These are phyloP conservation scores for Aphrophora alni DNA, from an alignment of 2,888 invertebrate species.

Conservation along the genomic window DNA sequence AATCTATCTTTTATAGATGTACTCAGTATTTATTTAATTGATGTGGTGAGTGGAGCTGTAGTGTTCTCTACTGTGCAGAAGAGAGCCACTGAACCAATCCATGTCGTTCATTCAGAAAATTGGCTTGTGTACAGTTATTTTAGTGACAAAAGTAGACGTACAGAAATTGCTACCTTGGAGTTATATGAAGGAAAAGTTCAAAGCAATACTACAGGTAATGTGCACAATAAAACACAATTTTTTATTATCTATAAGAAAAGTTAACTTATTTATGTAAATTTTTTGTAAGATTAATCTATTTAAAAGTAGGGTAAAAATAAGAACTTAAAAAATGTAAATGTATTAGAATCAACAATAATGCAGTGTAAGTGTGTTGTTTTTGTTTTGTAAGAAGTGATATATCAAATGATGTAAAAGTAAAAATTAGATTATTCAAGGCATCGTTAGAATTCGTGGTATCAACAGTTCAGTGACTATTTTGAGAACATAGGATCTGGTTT, in stretches of 20 bases:
- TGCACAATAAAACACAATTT: not conserved
- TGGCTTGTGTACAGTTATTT: constrained; percentile 94
- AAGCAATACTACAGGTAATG: constrained; percentile 72
- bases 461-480: too few relatives aligned
- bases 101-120: constrained; percentile 95
- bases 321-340: too few relatives aligned
- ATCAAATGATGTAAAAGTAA: too few relatives aligned
- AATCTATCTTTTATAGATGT: constrained; percentile 72
- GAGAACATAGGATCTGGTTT: too few relatives aligned
- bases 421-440: too few relatives aligned
- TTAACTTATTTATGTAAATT: too few relatives aligned
- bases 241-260: too few relatives aligned
- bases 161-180: constrained; percentile 92
- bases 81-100: constrained; percentile 81
- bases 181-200: constrained; percentile 92
- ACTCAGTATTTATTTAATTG: constrained; percentile 85
- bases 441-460: too few relatives aligned
- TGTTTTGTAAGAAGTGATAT: too few relatives aligned
- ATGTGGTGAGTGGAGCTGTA: constrained; percentile 88
- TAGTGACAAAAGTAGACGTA: constrained; percentile 91
- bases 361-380: too few relatives aligned
- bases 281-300: too few relatives aligned
- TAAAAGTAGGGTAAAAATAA: constrained; percentile 18
- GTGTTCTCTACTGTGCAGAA: constrained; percentile 86
- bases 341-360: too few relatives aligned